Evolutionary conservation across 1,140 invertebrate genomes (phyloP), one percentile per base, ranked within the genome.

Genomic region (Listronotus oregonensis): DNA sequence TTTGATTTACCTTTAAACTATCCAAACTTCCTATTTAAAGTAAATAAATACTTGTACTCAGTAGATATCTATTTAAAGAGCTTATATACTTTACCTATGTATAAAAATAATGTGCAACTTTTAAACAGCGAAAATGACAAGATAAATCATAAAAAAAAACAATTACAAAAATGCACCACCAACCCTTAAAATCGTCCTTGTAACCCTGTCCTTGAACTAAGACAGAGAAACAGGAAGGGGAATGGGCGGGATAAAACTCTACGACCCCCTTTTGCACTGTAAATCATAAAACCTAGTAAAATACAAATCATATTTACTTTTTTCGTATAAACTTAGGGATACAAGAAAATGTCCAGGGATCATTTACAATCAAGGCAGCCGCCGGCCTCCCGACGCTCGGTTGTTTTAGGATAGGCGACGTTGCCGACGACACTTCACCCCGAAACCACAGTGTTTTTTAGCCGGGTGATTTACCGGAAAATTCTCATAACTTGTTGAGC

Each of bases 341-440:
- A 34, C 52, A 55, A 42, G 42, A 55, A 40, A 55, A 17, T n/a
- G 37, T 14, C 14, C 32, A 34, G 12, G 52, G 52, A 18, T 55
- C 42, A 58, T 42, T 57, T 57, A 32, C 55, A n/a, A 44, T 34
- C 56, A 58, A 58, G 56, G 14, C 42, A 42, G 56, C 18, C 56
- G 32, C 56, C 56, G 56, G 56, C 44, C 56, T 46, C 15, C 17
- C 32, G 51, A 43, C 32, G 31, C 27, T 58, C 39, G 27, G 42
- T 47, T 47, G 56, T 47, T 46, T 47, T 18, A 34, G 56, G 40
- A 43, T 39, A 58, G 15, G 56, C 56, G 27, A 46, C 32, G 56
- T 58, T 58, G 56, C 56, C 56, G 40, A 58, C 14, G 21, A 58
- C 56, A 58, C 56, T 34, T 15, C n/a, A 58, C 32, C 39, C 40